Conservation (phyloP, 2,888 invertebrate species). For the Epinotia nisella region DNA sequence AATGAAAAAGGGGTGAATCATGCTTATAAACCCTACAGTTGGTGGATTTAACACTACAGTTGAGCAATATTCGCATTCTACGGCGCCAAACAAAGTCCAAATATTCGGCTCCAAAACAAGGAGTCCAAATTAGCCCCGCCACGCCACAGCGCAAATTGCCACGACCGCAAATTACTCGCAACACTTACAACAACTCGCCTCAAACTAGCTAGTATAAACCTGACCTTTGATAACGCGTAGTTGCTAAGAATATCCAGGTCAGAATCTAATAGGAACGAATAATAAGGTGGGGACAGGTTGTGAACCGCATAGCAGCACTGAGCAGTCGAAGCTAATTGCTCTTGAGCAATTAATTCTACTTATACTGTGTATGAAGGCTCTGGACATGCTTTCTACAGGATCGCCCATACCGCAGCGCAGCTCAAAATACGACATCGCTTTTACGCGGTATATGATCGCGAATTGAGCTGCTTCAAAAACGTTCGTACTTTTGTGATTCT, state of each 20-base stretch:
- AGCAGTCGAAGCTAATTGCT: constrained; percentile 26
- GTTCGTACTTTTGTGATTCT: too few relatives aligned
- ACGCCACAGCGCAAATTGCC: constrained; percentile 35
- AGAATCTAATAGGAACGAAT: background rate
- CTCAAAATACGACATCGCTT: background rate
- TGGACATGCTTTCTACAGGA: background rate
- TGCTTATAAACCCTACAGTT: too few relatives aligned
- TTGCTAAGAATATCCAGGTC: background rate
- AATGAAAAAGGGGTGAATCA: too few relatives aligned
- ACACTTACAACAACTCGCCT: background rate
- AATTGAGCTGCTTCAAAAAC: too few relatives aligned
- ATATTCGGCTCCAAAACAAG: constrained; percentile 16
- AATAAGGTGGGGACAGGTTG: background rate
- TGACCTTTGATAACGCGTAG: background rate
- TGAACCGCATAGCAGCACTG: constrained; percentile 2
- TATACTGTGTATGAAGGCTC: constrained; percentile 3
- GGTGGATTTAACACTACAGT: too few relatives aligned
- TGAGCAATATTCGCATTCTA: too few relatives aligned
- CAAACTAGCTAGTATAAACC: background rate
- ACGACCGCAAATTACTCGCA: constrained; percentile 18
- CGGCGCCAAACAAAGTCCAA: too few relatives aligned
- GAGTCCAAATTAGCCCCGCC: constrained; percentile 23
- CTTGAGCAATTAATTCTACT: constrained; percentile 17
- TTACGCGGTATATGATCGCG: background rate
- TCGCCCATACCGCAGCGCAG: background rate